Base-by-base conservation (phyloP, 2,797 vertebrate genomes). In the Macrochelys suwanniensis region DNA sequence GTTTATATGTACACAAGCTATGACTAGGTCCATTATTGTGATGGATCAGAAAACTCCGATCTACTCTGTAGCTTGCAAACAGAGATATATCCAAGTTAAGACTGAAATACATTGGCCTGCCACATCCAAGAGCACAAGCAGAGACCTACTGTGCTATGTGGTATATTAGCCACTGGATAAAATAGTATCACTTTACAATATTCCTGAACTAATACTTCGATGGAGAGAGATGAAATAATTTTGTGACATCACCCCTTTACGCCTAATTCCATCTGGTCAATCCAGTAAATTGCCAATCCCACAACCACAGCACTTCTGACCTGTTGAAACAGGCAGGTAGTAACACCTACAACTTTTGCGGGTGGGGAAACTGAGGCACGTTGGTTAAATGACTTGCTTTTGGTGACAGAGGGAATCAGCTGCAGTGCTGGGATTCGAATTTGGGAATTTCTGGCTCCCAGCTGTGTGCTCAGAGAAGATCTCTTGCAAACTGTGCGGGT, bases 301-400 rank as follows among this genome's bases (percentile, higher is more conserved):
- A 57, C 56, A 57, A 57, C 56, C 56, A 57, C 10, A 57, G 56
- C 56, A 57, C 56, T 23, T 54, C 53, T 57, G 56, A 28, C 56
- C 5, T 28, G 56, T 26, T 57, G 25, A 57, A 57, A 57, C 21
- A 54, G 53, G 53, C 53, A 54, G 21, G 9, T 10, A 54, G 53
- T 54, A 54, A 23, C 9, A 26, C 56, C 25, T 21, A 45, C 2
- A 1, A 28, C 65, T 42, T 25, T 42, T 25, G 8, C 17, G 19
- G 54, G 49, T 0, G 3, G 61, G 42, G 49, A 25, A 76, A 53
- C 4, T 1, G 49, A 19, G 9, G 6, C 6, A 1, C 1, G 3
- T 21, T 23, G 9, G 45, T 65, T 54, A 28, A 57, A 57, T 57
- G 56, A 57, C 11, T 57, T 57, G 56, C 26, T 26, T 28, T 28